These are phyloP conservation scores for Harpagifer antarcticus DNA, from an alignment of 2,797 vertebrate species.

Conservation along the genomic window DNA sequence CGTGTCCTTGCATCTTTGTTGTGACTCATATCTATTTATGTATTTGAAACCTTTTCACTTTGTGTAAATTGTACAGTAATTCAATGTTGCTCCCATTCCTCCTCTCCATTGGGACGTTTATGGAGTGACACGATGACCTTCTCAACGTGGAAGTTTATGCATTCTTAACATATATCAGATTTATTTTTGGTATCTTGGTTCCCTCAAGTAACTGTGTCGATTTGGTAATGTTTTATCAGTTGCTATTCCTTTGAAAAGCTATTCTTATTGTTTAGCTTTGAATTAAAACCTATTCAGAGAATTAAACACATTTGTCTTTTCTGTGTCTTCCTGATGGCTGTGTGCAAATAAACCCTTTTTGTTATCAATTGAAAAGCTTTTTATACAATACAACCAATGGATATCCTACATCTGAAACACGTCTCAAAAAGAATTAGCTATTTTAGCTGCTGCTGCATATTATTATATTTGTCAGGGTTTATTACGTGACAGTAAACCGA, in stretches of 20 bases:
- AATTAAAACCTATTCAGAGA: slow-evolving; percentile 48
- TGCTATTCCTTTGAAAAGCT: slow-evolving; percentile 20
- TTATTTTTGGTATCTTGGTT: slow-evolving; percentile 44
- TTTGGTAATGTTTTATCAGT: slow-evolving; percentile 23
- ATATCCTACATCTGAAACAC: neutral
- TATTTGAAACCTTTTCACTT: neutral
- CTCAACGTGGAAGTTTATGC: slow-evolving; percentile 37
- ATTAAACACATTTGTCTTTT: slow-evolving; percentile 18
- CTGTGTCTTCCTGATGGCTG: slow-evolving; percentile 26
- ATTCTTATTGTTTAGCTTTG: slow-evolving; percentile 34
- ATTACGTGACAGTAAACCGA: neutral
- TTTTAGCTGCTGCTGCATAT: neutral
- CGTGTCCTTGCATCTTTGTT: neutral
- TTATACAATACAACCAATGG: neutral
- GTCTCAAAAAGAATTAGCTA: neutral
- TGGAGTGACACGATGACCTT: slow-evolving; percentile 11
- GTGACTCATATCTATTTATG: neutral
- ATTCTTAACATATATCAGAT: slow-evolving; percentile 17
- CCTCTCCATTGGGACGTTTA: neutral
- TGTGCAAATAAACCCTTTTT: slow-evolving; percentile 28
- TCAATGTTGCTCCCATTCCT: neutral
- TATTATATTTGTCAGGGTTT: neutral
- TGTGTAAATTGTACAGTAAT: slow-evolving; percentile 13
- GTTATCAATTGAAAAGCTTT: neutral
- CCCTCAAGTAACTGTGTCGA: slow-evolving; percentile 52